A percentile compares a stretch with the other conserved stretches of the same genome.
These are phyloP conservation scores for Manis pentadactyla DNA, from an alignment of 2,797 vertebrate genomes.

Conservation along the genomic window DNA sequence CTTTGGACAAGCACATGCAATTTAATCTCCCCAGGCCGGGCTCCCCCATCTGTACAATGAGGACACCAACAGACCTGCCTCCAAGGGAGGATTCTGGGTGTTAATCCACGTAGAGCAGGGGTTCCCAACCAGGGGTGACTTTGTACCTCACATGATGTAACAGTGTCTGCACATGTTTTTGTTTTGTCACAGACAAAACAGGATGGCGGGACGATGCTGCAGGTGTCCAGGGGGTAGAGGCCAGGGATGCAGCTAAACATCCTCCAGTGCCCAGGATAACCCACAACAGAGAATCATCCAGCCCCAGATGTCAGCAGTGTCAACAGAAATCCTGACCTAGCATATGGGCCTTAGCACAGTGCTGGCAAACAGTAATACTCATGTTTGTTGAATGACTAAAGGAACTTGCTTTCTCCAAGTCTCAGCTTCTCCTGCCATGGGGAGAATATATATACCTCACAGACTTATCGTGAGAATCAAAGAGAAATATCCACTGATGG, in stretches of 20 bases:
- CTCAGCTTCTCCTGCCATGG: background rate
- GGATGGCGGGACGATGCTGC: background rate
- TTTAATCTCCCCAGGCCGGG: background rate
- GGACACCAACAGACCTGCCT: background rate
- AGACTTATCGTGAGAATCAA: background rate
- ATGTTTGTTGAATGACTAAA: constrained; percentile 4
- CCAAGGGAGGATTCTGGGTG: background rate
- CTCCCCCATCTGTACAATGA: background rate
- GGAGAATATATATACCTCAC: background rate
- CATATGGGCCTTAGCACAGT: background rate
- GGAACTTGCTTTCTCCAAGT: background rate
- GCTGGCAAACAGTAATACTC: background rate
- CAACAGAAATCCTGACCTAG: background rate
- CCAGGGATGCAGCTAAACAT: background rate
- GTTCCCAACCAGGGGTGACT: background rate
- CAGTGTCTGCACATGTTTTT: background rate
- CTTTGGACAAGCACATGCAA: background rate
- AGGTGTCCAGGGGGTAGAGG: background rate
- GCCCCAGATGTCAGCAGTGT: background rate
- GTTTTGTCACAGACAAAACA: background rate
- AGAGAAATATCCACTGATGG: background rate
- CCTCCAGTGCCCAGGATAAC: background rate
- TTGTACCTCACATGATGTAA: background rate
- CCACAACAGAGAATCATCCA: background rate
- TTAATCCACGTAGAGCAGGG: accelerated